Evolutionary conservation across 2,113 vertebrate species (phyloP), one percentile per base, ranked within the genome.

Genomic region (Pseudorhombus dupliciocellatus): DNA sequence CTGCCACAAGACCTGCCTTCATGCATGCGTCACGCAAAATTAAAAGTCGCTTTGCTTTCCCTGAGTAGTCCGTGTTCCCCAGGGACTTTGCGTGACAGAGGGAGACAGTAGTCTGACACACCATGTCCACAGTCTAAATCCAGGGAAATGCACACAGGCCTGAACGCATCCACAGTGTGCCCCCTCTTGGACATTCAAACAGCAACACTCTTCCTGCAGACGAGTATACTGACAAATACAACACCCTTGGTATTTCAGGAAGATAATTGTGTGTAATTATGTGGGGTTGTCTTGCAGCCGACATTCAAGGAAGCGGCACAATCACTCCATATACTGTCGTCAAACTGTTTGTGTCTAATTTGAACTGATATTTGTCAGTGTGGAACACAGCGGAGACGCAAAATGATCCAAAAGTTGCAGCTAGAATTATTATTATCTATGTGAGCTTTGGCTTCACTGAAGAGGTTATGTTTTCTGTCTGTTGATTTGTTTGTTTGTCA

Each of bases 1-100:
- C 28, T 59, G 20, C 16, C n/a, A 48, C 37, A 37, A 25, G 18
- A 31, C 48, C 50, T 7, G 4, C 66, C 24, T 7, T 7, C 5
- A 2, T n/a, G 31, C 69, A 56, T 28, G 14, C 4, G 15, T 40
- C n/a, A n/a, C 65, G 40, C 63, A 26, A 26, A 66, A 59, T 61
- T 64, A 1, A 56, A 54, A 28, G n/a, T 25, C 53, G 22, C 31
- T 37, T 28, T 26, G 14, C 54, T 48, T 50, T 56, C 22, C 64
- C 56, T 48, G 31, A 75, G 14, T 14, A 42, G 44, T 64, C 18
- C 3, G 30, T 62, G 52, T 34, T 63, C 30, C 5, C 9, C 30
- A 25, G 22, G 11, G 28, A 22, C 31, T 66, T 57, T 62, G 26
- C 58, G 24, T 64, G 52, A 63, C 51, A 70, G 48, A 73, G 65